Evolutionary conservation across 2,888 invertebrate species (phyloP), one percentile per base, ranked within the genome.

Genomic region (Desoria tigrina): DNA sequence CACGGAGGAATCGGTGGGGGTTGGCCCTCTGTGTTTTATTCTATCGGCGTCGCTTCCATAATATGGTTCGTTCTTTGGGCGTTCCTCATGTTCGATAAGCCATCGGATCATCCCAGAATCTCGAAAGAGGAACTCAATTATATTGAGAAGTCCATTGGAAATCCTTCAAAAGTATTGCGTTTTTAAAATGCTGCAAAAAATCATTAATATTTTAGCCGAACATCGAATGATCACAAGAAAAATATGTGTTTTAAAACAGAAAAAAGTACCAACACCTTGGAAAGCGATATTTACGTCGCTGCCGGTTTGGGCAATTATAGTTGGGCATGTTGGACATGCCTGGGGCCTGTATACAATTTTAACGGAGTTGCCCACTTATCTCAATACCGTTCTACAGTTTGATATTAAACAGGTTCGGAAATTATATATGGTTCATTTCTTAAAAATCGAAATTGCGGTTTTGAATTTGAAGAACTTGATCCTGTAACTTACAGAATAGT

Each of bases 21-120:
- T 1, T 94, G 94, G 94, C 92, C 92, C 0, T 84, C 91, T 11
- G 90, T 92, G 51, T 94, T 94, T 82, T 94, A 94, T 79, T 81
- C 92, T 61, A 91, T 92, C 77, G 93, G 93, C 1, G 80, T 86
- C 1, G 80, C 89, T 26, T 91, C 91, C 0, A 84, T 92, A 3
- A 68, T 93, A 11, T 94, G 94, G 94, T 93, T 90, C 76, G 78
- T 84, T 23, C 87, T 87, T 74, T 92, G 92, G 92, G 82, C 88
- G 78, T 82, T 86, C 58, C 81, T 90, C 42, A 85, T 90, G 0
- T 90, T 86, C 77, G 89, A 90, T 74, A 84, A 86, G 16, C 92
- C 92, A 0, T 84, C 85, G 9, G 81, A 81, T 28, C 91, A 92
- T 81, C 90, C 90, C 0, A 82, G 88, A 73, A 92, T 92, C 74